Evolutionary conservation across 2,888 invertebrate species (phyloP).

Genomic region (Clusia tigrina): DNA sequence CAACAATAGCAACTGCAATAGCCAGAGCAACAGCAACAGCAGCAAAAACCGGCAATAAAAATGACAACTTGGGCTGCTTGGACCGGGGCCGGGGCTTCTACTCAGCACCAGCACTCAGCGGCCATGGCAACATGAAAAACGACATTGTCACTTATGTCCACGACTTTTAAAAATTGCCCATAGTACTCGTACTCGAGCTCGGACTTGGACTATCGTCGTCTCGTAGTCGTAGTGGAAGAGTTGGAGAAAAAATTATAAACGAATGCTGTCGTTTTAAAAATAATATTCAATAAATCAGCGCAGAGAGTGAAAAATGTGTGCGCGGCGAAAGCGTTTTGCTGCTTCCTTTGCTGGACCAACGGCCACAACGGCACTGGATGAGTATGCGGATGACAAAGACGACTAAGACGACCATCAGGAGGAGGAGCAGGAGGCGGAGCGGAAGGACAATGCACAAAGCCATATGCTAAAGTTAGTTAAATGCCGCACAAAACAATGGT

Average conservation of each 20-base stretch:
- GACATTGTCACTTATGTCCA: conserved; percentile 40
- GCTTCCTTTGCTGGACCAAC: no score
- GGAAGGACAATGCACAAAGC: not conserved
- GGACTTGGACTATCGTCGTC: no score
- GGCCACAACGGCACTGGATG: no score
- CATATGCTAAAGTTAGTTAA: not conserved
- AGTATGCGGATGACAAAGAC: no score
- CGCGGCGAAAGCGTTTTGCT: not conserved
- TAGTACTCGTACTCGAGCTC: no score
- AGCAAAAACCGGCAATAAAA: not conserved
- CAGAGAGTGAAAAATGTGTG: no score
- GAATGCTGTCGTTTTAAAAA: conserved; percentile 39
- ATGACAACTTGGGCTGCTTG: no score
- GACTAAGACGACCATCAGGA: not conserved
- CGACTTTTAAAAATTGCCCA: conserved; percentile 5
- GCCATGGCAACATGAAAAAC: conserved; percentile 35
- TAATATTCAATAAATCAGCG: conserved; percentile 46
- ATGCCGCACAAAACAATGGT: not conserved
- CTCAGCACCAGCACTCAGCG: not conserved
- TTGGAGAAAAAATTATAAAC: conserved; percentile 32
- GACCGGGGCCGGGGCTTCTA: no score
- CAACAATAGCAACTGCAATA: not conserved
- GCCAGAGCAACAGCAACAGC: not conserved
- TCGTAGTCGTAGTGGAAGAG: no score
- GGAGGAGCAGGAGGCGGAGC: not conserved